These are phyloP conservation scores for Anthophora plumipes DNA, from an alignment of 2,888 invertebrate genomes.

Conservation along the genomic window DNA sequence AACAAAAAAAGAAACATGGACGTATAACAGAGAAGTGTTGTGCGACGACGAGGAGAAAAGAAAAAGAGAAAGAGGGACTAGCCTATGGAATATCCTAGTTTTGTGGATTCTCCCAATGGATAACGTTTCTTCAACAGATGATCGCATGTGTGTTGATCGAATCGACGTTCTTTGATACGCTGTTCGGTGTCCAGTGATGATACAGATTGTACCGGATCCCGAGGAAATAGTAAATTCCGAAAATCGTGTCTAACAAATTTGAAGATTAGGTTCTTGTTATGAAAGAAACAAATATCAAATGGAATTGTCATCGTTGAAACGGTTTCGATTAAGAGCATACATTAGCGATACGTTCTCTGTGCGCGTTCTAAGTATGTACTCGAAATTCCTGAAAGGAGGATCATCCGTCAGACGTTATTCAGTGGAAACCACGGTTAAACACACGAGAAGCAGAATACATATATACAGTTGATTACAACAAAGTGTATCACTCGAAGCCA, in stretches of 20 bases:
- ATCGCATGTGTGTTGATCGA: constrained; percentile 7
- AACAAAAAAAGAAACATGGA: constrained; percentile 21
- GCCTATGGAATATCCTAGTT: constrained; percentile 26
- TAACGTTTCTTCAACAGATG: not conserved
- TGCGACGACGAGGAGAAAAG: constrained; percentile 52
- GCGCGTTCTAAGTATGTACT: not conserved
- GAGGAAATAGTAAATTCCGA: not conserved
- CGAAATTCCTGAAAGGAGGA: not conserved
- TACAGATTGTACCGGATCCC: not conserved
- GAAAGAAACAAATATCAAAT: too few species aligned
- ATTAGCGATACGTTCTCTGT: not conserved
- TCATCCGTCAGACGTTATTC: constrained; percentile 10
- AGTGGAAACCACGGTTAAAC: not conserved
- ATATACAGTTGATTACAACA: constrained; percentile 23
- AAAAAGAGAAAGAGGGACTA: constrained; percentile 59
- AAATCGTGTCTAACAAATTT: not conserved
- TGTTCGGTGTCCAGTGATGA: constrained; percentile 26
- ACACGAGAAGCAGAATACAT: not conserved
- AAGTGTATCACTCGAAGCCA: constrained; percentile 23
- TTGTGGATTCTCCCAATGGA: constrained; percentile 32
- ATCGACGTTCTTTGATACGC: constrained; percentile 2
- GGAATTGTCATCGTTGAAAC: too few species aligned
- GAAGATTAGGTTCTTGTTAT: not conserved
- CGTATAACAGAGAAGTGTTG: constrained; percentile 50
- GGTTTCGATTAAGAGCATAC: too few species aligned